Evolutionary conservation across 2,888 invertebrate genomes (phyloP).

Genomic region (Tanypteryx hageni): DNA sequence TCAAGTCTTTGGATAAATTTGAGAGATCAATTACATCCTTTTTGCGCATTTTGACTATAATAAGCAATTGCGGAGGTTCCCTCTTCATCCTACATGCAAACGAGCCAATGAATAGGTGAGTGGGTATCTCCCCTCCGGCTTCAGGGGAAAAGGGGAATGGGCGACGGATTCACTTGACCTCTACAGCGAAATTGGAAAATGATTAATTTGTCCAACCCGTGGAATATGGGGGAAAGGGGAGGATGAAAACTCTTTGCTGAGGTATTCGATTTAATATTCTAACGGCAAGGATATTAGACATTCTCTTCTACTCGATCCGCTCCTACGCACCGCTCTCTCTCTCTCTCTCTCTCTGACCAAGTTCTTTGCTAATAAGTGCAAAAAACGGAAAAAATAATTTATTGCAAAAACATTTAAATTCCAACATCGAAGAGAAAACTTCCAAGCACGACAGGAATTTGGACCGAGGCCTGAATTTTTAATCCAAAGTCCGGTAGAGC

Average conservation of each 20-base stretch:
- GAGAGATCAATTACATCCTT: too few relatives aligned
- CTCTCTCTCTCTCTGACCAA: not conserved
- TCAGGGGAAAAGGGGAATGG: not conserved
- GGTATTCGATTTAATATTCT: not conserved
- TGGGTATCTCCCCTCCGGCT: not conserved
- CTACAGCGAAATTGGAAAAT: not conserved
- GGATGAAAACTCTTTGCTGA: not conserved
- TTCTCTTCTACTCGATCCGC: not conserved
- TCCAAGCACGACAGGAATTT: too few relatives aligned
- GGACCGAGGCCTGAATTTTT: too few relatives aligned
- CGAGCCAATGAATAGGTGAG: not conserved
- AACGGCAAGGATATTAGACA: not conserved
- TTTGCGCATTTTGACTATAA: too few relatives aligned
- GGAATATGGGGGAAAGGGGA: not conserved
- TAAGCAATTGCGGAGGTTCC: not conserved
- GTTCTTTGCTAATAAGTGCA: not conserved
- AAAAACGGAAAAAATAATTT: not conserved
- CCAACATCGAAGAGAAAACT: too few relatives aligned
- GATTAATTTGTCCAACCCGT: constrained; percentile 15
- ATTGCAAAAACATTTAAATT: not conserved
- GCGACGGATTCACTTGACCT: not conserved
- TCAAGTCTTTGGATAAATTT: too few relatives aligned
- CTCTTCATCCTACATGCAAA: not conserved
- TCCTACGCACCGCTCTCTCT: not conserved
- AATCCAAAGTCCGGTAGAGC: too few relatives aligned